Evolutionary conservation across 2,113 vertebrate genomes (phyloP), one percentile per base, ranked within the genome.

Genomic region (Myotis brandtii): DNA sequence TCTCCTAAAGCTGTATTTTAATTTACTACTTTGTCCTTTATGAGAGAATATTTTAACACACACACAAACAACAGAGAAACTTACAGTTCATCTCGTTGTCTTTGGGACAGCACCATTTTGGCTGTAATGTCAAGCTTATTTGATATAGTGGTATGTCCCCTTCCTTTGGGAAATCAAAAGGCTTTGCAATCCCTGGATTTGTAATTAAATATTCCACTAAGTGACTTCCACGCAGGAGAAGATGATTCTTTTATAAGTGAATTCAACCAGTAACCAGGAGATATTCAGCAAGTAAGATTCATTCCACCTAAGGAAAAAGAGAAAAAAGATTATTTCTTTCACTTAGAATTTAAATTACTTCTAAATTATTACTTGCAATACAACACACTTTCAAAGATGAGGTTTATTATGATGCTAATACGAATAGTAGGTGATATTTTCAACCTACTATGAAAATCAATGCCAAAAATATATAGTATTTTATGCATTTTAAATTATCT

Each of bases 71-170:
- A 97, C 30, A 95, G 17, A 96, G 30, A 86, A 97, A 99, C 99
- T 99, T 99, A 99, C 99, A 99, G 98, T 98, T 99, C 99, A 98
- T 99, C 99, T 99, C 99, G 99, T 99, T 99, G 99, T 98, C 99
- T 99, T 98, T 99, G 99, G 98, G 99, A 99, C 99, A 99, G 99
- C 99, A 99, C 99, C 99, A 99, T 99, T 96, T 98, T 98, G 98
- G 98, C 95, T 94, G 98, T 76, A 94, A 97, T 96, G 98, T 98
- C 97, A 98, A 98, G 98, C 96, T 98, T 97, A 98, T 96, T 73
- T 93, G 95, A 98, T 98, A 98, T 92, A 99, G 99, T 98, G 98
- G 98, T 96, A 98, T 98, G 98, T 98, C 97, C 97, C 98, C 98
- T 97, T 97, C 93, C 86, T 97, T 97, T 76, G 98, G 97, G 98